A percentile compares a stretch with the other conserved stretches of the same genome.
Conservation (phyloP, 2,797 vertebrate genomes). For the Sebastes vulpes region DNA sequence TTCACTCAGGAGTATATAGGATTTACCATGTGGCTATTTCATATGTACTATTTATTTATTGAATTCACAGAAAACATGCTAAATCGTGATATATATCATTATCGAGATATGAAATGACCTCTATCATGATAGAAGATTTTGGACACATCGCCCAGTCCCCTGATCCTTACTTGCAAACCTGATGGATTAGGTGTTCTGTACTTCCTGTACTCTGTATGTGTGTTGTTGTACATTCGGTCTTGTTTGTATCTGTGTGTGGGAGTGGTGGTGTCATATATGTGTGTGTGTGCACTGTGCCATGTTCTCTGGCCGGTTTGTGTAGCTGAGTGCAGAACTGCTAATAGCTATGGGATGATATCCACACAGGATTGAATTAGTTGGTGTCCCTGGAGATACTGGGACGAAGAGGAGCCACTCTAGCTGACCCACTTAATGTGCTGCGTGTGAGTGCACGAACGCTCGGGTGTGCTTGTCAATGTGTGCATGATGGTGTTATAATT, state of each 20-base stretch:
- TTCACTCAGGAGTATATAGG: too few relatives aligned
- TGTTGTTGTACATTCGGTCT: neutral
- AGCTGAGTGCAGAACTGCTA: constrained; percentile 32
- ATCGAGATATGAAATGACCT: too few relatives aligned
- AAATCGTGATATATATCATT: too few relatives aligned
- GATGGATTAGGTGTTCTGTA: neutral
- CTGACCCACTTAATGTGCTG: constrained; percentile 67
- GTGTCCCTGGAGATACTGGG: constrained; percentile 55
- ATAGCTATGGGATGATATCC: constrained; percentile 62
- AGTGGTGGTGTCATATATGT: neutral
- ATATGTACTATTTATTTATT: too few relatives aligned
- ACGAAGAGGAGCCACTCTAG: constrained; percentile 50
- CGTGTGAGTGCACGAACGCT: constrained; percentile 18
- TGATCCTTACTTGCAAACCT: neutral
- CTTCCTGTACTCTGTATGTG: neutral
- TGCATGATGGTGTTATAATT: constrained; percentile 4
- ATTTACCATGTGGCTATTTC: too few relatives aligned
- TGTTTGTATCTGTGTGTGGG: neutral
- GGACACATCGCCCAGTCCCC: too few relatives aligned
- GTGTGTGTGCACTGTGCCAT: neutral
- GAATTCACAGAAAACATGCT: too few relatives aligned
- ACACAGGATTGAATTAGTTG: constrained; percentile 66
- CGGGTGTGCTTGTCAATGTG: constrained; percentile 30
- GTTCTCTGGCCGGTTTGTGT: neutral
- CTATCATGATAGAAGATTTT: too few relatives aligned